Base-by-base conservation (phyloP, 2,797 vertebrate species). In the Mastacembelus armatus region DNA sequence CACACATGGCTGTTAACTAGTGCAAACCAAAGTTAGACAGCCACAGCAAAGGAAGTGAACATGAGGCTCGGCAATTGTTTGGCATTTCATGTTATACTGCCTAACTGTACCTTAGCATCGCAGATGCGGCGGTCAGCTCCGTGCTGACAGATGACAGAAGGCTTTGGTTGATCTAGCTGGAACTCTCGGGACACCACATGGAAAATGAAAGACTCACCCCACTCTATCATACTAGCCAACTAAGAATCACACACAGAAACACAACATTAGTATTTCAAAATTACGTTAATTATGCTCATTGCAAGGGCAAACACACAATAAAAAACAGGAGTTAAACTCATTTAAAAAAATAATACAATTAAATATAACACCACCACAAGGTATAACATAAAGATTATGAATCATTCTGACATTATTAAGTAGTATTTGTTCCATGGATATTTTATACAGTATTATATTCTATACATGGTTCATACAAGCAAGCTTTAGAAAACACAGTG, bases 121-220 rank as follows among this genome's bases (percentile, higher is more conserved):
- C 98, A 99, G 69, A 95, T 92, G n/a, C 96, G 95, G 3, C 95
- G 96, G 83, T 99, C 96, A 8, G 95, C 94, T 7, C 98, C 97
- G 18, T 99, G 98, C 85, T 99, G 98, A 88, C 98, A 99, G 71
- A 94, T 91, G 58, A 98, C 76, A 2, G 96, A 91, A 39, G 96
- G 95, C 79, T 98, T 99, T 43, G 98, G 98, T 74, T 96, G 95
- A 74, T 98, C 97, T 19, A 99, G 91, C 86, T 98, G 96, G 84
- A 98, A 99, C 73, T 99, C 98, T 32, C 93, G 93, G 61, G 97
- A 99, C 29, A 95, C 92, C 16, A 97, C 96, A 1, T 99, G 98
- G 87, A 98, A 99, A 44, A 98, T 78, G 74, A 97, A 99, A 0
- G 92, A 95, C 90, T 99, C 95, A 0, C 94, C 97, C 97, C 98